These are phyloP conservation scores for Centruroides vittatus DNA, from an alignment of 1,140 invertebrate species.

Conservation along the genomic window DNA sequence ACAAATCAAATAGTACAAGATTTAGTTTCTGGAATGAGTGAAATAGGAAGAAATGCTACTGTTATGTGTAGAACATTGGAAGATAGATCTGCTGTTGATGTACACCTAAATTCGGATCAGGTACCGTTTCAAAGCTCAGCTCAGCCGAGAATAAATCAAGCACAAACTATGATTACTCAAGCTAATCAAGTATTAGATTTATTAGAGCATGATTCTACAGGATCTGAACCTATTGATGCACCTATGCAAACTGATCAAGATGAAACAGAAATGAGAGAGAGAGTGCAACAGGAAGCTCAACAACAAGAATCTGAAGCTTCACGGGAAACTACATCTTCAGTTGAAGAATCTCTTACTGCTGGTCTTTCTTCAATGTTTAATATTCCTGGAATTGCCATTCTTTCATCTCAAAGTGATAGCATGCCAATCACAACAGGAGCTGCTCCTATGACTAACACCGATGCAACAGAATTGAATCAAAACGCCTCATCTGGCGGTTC, in stretches of 20 bases:
- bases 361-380: too few species aligned
- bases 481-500: too few species aligned
- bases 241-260: constrained; percentile 8
- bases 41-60: constrained; percentile 28
- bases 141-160: constrained; percentile 25
- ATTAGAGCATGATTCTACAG: constrained; percentile 16
- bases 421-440: too few species aligned
- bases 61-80: constrained; percentile 27
- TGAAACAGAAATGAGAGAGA: neutral
- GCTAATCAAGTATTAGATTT: constrained; percentile 24
- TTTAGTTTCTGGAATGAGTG: constrained; percentile 26
- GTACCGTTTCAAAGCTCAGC: constrained; percentile 24
- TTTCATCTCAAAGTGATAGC: too few species aligned
- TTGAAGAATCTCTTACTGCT: neutral
- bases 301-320: neutral
- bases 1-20: constrained; percentile 31
- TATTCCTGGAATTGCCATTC: too few species aligned
- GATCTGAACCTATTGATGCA: neutral
- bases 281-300: neutral
- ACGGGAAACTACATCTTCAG: neutral
- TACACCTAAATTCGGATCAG: constrained; percentile 31
- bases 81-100: constrained; percentile 31
- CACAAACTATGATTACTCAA: constrained; percentile 24
- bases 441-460: too few species aligned
- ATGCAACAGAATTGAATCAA: too few species aligned